A percentile compares a stretch with the other conserved stretches of the same genome.
phyloP scores from a whole-genome alignment of 2,888 invertebrate species.

The Stenodera caucasica region DNA sequence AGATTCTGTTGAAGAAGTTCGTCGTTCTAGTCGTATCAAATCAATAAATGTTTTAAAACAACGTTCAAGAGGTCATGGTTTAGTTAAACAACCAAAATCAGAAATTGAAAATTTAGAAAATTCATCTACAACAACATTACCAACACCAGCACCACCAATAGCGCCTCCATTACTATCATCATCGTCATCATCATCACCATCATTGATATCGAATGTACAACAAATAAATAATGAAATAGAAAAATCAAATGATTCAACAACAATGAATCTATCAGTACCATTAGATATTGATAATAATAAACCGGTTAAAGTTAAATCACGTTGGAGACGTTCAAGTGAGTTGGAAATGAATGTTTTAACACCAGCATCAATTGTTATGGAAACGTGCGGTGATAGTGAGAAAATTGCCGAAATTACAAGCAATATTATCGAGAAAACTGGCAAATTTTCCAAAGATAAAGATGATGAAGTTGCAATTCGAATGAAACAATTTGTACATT shows the following conservation, averaged over 20 bases:
- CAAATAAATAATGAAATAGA: background rate
- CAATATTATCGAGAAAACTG: conserved; percentile 29
- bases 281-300: conserved; percentile 60
- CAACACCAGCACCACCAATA: background rate
- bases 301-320: conserved; percentile 78
- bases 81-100: conserved; percentile 58
- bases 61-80: conserved; percentile 67
- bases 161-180: conserved; percentile 27
- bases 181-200: background rate
- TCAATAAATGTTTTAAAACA: conserved; percentile 70
- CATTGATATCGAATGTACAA: background rate
- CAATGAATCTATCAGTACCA: conserved; percentile 33
- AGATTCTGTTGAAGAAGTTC: conserved; percentile 52
- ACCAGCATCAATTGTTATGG: conserved; percentile 18
- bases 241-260: conserved; percentile 37
- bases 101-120: conserved; percentile 24
- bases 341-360: conserved; percentile 27
- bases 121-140: conserved; percentile 16
- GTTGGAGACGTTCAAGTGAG: conserved; percentile 69
- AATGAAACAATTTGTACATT: conserved; percentile 75
- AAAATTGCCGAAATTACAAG: conserved; percentile 21
- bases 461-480: conserved; percentile 61
- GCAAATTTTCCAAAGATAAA: conserved; percentile 49
- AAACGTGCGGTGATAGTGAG: conserved; percentile 28
- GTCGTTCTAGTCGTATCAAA: conserved; percentile 76